phyloP scores from a whole-genome alignment of 1,140 invertebrate genomes.

The Amyelois transitella region DNA sequence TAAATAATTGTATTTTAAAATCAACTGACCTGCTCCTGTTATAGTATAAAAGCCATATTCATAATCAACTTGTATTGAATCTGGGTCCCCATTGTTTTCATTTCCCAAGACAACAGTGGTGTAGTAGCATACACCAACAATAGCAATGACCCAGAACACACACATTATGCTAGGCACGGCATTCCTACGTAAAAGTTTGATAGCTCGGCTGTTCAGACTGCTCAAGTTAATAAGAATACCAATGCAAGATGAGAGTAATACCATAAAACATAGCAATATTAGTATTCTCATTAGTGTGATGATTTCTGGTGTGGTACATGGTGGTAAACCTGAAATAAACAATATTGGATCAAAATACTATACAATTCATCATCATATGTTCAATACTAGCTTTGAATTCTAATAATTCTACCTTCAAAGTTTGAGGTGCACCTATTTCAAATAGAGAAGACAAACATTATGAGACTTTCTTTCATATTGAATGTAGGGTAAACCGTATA shows the following conservation, averaged over 20 bases:
- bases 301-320: slow-evolving; percentile 70
- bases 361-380: too few relatives aligned
- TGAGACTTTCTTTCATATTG: too few relatives aligned
- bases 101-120: slow-evolving; percentile 69
- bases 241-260: slow-evolving; percentile 69
- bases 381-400: slow-evolving; percentile 10
- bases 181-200: slow-evolving; percentile 71
- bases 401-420: too few relatives aligned
- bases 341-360: too few relatives aligned
- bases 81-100: slow-evolving; percentile 55
- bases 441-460: too few relatives aligned
- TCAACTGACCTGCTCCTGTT: slow-evolving; percentile 72
- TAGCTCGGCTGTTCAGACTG: slow-evolving; percentile 65
- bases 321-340: slow-evolving; percentile 63
- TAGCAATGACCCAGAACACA: slow-evolving; percentile 74
- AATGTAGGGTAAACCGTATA: too few relatives aligned
- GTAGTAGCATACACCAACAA: slow-evolving; percentile 74
- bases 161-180: slow-evolving; percentile 73
- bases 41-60: slow-evolving; percentile 76
- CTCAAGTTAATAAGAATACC: slow-evolving; percentile 74
- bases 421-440: too few relatives aligned
- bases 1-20: background rate
- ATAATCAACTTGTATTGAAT: slow-evolving; percentile 70
- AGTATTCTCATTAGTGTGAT: slow-evolving; percentile 73
- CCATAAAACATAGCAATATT: slow-evolving; percentile 73